Conservation (phyloP, 2,113 vertebrate genomes). For the Rhadina sibilatrix region DNA sequence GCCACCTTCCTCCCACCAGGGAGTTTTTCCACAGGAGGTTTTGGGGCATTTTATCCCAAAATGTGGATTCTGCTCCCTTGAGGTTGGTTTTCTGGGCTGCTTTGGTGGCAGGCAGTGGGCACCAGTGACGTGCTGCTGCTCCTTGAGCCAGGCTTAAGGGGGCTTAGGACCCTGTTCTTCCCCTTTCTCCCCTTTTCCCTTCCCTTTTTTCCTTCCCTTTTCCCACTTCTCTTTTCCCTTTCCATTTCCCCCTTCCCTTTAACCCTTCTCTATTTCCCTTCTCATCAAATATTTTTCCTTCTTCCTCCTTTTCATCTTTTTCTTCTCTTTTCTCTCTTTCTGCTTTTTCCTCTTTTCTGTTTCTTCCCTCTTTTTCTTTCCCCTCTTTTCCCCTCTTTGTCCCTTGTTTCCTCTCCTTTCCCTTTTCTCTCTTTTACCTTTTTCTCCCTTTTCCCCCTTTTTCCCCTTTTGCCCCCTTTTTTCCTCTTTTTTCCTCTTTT, state of each 20-base stretch:
- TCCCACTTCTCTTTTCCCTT: rapidly evolving
- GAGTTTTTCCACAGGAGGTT: neutral
- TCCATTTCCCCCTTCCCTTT: neutral
- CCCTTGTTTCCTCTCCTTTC: neutral
- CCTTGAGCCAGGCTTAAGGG: rapidly evolving
- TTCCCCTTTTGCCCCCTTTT: rapidly evolving
- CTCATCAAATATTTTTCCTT: neutral
- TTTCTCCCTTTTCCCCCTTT: neutral
- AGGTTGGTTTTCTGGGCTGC: neutral
- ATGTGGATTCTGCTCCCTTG: neutral
- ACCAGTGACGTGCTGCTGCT: neutral
- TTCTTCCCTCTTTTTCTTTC: neutral
- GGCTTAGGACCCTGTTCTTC: neutral
- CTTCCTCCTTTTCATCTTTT: neutral
- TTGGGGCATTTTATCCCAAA: neutral
- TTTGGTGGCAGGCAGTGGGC: rapidly evolving
- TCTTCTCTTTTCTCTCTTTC: neutral
- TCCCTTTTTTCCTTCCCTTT: too few relatives aligned
- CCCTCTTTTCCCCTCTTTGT: neutral
- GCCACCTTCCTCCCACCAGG: rapidly evolving
- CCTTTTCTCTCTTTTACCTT: rapidly evolving
- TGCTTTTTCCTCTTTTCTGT: neutral
- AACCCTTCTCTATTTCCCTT: neutral
- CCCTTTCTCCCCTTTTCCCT: rapidly evolving
- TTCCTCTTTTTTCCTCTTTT: rapidly evolving